Evolutionary conservation across 1,140 invertebrate genomes (phyloP).

Genomic region (Sarcophaga bullata): DNA sequence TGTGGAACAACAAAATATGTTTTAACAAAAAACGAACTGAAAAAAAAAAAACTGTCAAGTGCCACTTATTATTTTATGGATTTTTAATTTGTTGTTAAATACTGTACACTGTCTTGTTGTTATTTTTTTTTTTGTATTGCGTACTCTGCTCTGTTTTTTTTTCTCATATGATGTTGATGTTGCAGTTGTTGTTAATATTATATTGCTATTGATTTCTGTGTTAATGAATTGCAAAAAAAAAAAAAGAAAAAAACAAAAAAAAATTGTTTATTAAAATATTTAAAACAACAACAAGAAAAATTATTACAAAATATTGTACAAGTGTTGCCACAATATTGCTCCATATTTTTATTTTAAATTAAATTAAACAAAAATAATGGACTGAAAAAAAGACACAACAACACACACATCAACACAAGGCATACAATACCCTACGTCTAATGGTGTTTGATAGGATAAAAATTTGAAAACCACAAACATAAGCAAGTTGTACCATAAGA

Average conservation of each 20-base stretch:
- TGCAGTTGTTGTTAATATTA: neutral
- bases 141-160: neutral
- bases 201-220: neutral
- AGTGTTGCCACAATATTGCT: neutral
- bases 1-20: neutral
- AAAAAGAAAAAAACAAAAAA: neutral
- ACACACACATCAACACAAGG: too few relatives aligned
- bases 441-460: too few relatives aligned
- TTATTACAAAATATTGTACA: constrained; percentile 20
- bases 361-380: too few relatives aligned
- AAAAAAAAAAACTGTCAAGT: constrained; percentile 37
- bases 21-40: neutral
- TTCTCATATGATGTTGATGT: constrained; percentile 8
- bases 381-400: too few relatives aligned
- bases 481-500: too few relatives aligned
- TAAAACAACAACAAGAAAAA: neutral
- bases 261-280: neutral
- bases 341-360: neutral
- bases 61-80: constrained; percentile 40
- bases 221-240: too few relatives aligned
- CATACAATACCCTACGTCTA: too few relatives aligned
- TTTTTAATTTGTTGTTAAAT: constrained; percentile 38
- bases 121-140: neutral
- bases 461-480: too few relatives aligned
- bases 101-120: neutral